Conservation (phyloP, 1,140 invertebrate species). For the Cecropterus lyciades region DNA sequence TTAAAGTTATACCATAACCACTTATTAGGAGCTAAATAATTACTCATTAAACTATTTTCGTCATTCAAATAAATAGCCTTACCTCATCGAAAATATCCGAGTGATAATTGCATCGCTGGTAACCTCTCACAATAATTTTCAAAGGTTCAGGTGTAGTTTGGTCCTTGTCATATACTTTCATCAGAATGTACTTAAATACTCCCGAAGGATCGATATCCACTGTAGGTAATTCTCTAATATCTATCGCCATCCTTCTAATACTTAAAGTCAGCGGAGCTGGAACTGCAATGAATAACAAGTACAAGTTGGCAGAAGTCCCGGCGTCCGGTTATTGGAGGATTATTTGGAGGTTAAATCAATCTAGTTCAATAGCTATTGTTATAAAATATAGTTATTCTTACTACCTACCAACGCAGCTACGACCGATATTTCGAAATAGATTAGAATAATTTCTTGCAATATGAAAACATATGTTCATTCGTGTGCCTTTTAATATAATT, state of each 20-base stretch:
- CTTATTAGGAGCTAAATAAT: no score
- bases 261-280: slow-evolving; percentile 19
- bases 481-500: neutral
- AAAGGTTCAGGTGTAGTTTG: slow-evolving; percentile 59
- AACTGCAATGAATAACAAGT: slow-evolving; percentile 2
- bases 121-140: slow-evolving; percentile 91
- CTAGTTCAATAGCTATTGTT: no score
- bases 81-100: slow-evolving; percentile 82
- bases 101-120: slow-evolving; percentile 88
- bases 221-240: slow-evolving; percentile 83
- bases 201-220: slow-evolving; percentile 93
- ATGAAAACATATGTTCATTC: slow-evolving; percentile 10
- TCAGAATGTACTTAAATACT: slow-evolving; percentile 94
- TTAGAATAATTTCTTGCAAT: neutral
- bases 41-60: no score
- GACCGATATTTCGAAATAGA: neutral
- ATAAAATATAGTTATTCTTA: no score
- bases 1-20: no score
- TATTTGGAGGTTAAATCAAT: slow-evolving; percentile 9
- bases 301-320: slow-evolving; percentile 6
- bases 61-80: slow-evolving; percentile 26
- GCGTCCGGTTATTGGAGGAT: no score
- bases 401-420: neutral
- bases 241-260: slow-evolving; percentile 52
- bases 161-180: slow-evolving; percentile 86